phyloP scores from a whole-genome alignment of 2,888 invertebrate species.

The Nemoura dubitans region DNA sequence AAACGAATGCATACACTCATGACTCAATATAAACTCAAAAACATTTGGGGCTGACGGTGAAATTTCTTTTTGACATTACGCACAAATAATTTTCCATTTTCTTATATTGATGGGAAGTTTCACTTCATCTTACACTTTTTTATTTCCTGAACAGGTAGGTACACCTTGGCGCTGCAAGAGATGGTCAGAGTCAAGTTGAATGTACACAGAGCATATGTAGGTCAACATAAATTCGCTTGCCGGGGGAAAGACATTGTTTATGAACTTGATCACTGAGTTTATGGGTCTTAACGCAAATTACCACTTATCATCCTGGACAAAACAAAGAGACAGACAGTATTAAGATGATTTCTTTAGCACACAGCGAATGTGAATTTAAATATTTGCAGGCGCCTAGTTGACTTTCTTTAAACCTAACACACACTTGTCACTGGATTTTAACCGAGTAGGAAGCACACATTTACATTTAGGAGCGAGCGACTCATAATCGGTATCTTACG shows the following conservation, averaged over 20 bases:
- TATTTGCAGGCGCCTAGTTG: neutral
- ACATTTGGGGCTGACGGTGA: too few relatives aligned
- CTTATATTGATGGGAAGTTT: too few relatives aligned
- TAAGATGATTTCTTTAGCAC: neutral
- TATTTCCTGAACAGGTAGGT: neutral
- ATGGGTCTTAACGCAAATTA: conserved; percentile 30
- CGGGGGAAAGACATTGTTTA: conserved; percentile 16
- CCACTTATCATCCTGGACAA: conserved; percentile 32
- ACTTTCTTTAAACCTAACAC: too few relatives aligned
- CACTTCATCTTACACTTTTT: neutral
- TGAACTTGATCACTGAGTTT: conserved; percentile 27
- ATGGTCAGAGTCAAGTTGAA: neutral
- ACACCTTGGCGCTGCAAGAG: neutral
- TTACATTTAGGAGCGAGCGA: neutral
- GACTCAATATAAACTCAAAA: too few relatives aligned
- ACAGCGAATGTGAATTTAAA: neutral
- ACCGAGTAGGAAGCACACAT: too few relatives aligned
- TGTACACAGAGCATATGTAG: neutral
- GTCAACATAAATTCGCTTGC: conserved; percentile 22
- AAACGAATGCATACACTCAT: too few relatives aligned
- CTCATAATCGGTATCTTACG: neutral
- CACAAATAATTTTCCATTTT: too few relatives aligned
- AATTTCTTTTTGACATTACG: too few relatives aligned
- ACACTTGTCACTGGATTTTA: too few relatives aligned
- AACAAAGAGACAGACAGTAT: neutral